A percentile compares a stretch with the other conserved stretches of the same genome.
Evolutionary conservation across 2,113 vertebrate genomes (phyloP).

Genomic region (Chaetops frenatus): DNA sequence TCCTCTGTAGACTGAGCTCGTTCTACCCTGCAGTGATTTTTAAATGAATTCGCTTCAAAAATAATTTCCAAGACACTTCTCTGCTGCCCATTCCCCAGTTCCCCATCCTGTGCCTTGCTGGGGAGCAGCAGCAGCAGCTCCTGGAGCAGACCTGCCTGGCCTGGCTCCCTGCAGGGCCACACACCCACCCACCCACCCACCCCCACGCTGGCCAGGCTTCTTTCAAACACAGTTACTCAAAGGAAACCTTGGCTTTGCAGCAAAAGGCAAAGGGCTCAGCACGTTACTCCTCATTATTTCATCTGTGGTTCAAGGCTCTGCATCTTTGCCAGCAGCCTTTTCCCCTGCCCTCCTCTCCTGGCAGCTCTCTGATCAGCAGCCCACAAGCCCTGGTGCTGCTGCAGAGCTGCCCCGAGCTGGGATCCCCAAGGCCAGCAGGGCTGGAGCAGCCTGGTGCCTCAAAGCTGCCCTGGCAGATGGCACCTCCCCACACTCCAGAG

Average conservation of each 20-base stretch:
- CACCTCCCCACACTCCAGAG: accelerated
- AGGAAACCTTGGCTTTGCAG: not conserved
- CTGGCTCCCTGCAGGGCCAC: not conserved
- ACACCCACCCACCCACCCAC: not conserved
- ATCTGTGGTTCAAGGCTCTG: not conserved
- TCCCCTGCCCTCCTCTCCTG: not conserved
- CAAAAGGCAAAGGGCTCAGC: not conserved
- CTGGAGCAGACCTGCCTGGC: not conserved
- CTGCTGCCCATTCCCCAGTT: not conserved
- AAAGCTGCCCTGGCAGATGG: not conserved
- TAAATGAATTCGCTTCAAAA: not conserved
- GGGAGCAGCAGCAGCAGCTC: not conserved
- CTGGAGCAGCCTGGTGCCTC: accelerated
- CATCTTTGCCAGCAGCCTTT: not conserved
- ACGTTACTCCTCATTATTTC: not conserved
- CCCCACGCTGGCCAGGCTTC: accelerated
- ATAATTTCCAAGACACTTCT: not conserved
- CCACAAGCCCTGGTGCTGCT: not conserved
- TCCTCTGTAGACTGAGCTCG: not conserved
- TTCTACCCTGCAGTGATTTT: not conserved
- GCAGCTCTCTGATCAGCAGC: not conserved
- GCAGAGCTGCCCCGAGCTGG: not conserved
- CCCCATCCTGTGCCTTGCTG: not conserved
- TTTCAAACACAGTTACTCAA: not conserved
- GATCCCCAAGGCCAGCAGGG: not conserved